phyloP scores from a whole-genome alignment of 2,888 invertebrate genomes.

The Euclidia mi region DNA sequence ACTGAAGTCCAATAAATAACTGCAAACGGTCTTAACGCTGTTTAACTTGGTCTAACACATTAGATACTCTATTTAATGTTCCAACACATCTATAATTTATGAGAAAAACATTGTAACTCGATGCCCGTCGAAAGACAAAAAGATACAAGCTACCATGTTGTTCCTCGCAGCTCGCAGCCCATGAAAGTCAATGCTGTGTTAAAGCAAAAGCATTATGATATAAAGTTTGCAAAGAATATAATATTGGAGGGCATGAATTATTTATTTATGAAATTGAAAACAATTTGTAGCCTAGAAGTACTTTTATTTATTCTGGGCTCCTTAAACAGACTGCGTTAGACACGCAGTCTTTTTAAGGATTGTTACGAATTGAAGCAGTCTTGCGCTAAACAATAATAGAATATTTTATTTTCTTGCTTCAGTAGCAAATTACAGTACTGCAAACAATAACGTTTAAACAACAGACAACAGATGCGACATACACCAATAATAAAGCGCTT shows the following conservation, averaged over 20 bases:
- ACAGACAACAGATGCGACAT: too few species aligned
- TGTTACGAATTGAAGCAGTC: too few species aligned
- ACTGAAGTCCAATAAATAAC: conserved; percentile 45
- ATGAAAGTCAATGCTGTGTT: conserved; percentile 38
- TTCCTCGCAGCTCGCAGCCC: conserved; percentile 25
- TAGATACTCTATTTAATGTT: conserved; percentile 44
- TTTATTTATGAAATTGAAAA: conserved; percentile 8
- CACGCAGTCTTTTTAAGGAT: background rate
- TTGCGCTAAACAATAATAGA: too few species aligned
- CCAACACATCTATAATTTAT: conserved; percentile 46
- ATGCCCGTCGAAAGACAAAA: conserved; percentile 44
- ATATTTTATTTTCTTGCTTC: too few species aligned
- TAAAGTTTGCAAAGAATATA: conserved; percentile 33
- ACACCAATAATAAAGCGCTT: too few species aligned
- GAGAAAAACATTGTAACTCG: conserved; percentile 51
- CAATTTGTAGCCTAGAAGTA: conserved; percentile 8
- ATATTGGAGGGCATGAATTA: conserved; percentile 9
- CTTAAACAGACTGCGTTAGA: too few species aligned
- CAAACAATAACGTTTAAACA: too few species aligned
- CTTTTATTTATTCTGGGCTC: too few species aligned
- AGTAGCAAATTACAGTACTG: too few species aligned
- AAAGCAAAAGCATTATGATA: conserved; percentile 24
- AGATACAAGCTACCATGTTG: conserved; percentile 33
- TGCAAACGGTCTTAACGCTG: conserved; percentile 35
- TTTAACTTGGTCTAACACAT: conserved; percentile 34